Conservation (phyloP, 23 tunicate species). For the Halocynthia roretzi region DNA sequence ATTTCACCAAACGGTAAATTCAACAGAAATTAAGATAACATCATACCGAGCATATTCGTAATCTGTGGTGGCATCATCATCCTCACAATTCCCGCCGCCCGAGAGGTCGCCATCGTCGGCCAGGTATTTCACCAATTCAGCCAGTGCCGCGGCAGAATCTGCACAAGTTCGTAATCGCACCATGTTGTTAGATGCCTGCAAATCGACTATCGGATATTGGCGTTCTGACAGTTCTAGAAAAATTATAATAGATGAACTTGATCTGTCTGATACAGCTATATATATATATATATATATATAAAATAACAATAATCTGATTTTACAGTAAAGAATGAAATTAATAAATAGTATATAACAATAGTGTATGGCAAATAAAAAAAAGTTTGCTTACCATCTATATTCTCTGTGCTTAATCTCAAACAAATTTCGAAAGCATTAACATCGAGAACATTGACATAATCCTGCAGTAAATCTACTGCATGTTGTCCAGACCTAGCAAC, state of each 20-base stretch:
- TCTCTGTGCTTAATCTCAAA: slow-evolving; percentile 21
- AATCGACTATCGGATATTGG: slow-evolving; percentile 32
- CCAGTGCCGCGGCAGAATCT: slow-evolving; percentile 66
- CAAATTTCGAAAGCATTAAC: slow-evolving; percentile 41
- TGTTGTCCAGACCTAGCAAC: background rate
- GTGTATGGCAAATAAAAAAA: background rate
- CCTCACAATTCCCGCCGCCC: background rate
- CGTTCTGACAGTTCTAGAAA: no score
- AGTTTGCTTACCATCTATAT: slow-evolving; percentile 1
- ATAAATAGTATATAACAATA: no score
- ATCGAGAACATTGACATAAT: slow-evolving; percentile 49
- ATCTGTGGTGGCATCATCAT: slow-evolving; percentile 10
- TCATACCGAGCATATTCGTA: background rate
- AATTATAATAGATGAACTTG: no score
- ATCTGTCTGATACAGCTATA: no score
- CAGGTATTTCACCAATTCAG: slow-evolving; percentile 44
- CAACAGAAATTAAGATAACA: no score
- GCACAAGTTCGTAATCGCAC: slow-evolving; percentile 60
- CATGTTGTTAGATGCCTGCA: slow-evolving; percentile 37
- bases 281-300: no score
- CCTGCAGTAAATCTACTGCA: slow-evolving; percentile 17
- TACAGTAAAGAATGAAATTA: no score
- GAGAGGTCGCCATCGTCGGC: slow-evolving; percentile 61
- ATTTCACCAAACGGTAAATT: no score
- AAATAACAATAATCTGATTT: no score